Conservation (phyloP, 2,797 vertebrate species). For the Botia almorhae region DNA sequence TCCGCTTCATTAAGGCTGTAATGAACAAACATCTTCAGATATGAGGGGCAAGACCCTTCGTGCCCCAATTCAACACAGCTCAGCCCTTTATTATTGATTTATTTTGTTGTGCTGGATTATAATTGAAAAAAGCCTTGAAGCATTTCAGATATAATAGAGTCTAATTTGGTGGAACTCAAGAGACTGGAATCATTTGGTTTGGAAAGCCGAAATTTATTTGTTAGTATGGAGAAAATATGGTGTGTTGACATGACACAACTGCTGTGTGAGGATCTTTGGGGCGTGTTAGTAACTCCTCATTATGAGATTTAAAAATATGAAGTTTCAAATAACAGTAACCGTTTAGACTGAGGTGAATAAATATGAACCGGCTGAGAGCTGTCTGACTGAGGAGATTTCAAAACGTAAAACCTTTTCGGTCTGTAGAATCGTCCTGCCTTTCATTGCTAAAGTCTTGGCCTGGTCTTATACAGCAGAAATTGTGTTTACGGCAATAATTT, state of each 20-base stretch:
- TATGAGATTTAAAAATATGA: not conserved
- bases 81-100: slow-evolving; percentile 16
- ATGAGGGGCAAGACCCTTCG: slow-evolving; percentile 59
- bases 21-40: slow-evolving; percentile 26
- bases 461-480: too few species aligned
- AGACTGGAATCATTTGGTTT: slow-evolving; percentile 75
- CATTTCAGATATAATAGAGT: slow-evolving; percentile 72
- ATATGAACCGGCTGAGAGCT: not conserved
- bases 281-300: not conserved
- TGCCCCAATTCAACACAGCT: not conserved
- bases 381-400: not conserved
- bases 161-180: slow-evolving; percentile 75
- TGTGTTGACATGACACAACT: not conserved
- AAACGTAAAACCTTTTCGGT: too few species aligned
- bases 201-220: slow-evolving; percentile 42
- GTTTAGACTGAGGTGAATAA: not conserved
- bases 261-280: not conserved
- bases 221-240: not conserved
- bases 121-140: slow-evolving; percentile 74
- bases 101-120: slow-evolving; percentile 52
- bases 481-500: too few species aligned
- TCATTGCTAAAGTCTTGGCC: too few species aligned
- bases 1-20: slow-evolving; percentile 20
- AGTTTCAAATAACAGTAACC: not conserved
- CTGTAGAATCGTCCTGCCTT: too few species aligned